Evolutionary conservation across 2,888 invertebrate species (phyloP).

Genomic region (Scaptomyza cyrtandrae): DNA sequence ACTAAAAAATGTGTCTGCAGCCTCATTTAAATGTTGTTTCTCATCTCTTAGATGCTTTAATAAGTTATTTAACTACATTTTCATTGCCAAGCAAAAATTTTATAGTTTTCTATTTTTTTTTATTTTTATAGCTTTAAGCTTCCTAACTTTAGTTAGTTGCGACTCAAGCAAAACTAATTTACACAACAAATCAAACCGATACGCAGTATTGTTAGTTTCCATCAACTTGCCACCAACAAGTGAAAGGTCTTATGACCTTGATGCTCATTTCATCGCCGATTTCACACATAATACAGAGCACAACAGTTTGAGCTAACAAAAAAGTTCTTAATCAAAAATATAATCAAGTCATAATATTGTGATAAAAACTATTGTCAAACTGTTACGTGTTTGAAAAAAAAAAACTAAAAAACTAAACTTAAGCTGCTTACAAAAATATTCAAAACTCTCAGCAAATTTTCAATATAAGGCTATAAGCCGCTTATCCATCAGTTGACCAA

Average conservation of each 20-base stretch:
- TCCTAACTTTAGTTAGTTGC: conserved; percentile 9
- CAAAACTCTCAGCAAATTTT: conserved; percentile 23
- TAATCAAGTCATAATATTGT: conserved; percentile 80
- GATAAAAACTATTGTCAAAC: conserved; percentile 58
- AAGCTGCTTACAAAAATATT: conserved; percentile 62
- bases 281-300: conserved; percentile 76
- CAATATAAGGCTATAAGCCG: conserved; percentile 54
- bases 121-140: conserved; percentile 26
- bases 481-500: conserved; percentile 64
- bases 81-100: conserved; percentile 23
- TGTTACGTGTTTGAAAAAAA: no score
- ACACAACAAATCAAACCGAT: conserved; percentile 40
- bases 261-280: conserved; percentile 51
- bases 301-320: conserved; percentile 29
- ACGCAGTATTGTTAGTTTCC: conserved; percentile 23
- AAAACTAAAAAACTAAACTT: conserved; percentile 37
- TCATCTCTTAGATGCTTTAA: neutral
- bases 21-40: neutral
- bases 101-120: conserved; percentile 6
- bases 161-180: conserved; percentile 32
- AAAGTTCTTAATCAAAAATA: conserved; percentile 60
- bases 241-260: conserved; percentile 70
- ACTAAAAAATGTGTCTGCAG: neutral
- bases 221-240: conserved; percentile 22
- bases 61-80: conserved; percentile 49